Conservation (phyloP, 2,888 invertebrate species). For the Phalangium opilio region DNA sequence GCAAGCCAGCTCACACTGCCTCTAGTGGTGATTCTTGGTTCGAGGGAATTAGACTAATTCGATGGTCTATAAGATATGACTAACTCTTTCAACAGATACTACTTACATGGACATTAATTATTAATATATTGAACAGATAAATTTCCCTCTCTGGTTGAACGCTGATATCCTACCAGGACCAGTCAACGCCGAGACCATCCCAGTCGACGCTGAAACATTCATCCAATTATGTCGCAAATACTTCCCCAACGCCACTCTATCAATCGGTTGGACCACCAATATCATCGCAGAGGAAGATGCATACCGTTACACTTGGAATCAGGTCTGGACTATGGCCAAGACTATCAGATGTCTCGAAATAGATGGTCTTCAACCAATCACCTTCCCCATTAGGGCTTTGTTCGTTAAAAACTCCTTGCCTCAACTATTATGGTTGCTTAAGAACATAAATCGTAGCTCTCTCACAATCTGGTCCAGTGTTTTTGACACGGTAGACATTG, state of each 20-base stretch:
- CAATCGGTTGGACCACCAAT: conserved; percentile 71
- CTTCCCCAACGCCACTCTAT: conserved; percentile 50
- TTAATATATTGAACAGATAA: conserved; percentile 38
- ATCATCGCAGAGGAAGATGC: conserved; percentile 27
- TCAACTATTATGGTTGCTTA: conserved; percentile 44
- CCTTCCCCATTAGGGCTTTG: conserved; percentile 61
- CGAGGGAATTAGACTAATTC: too few species aligned
- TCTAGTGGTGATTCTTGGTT: too few species aligned
- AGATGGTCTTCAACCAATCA: conserved; percentile 48
- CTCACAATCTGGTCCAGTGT: conserved; percentile 64
- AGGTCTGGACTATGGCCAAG: conserved; percentile 53
- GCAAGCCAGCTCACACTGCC: too few species aligned
- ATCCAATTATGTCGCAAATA: conserved; percentile 40
- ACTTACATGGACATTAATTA: too few species aligned
- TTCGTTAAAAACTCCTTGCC: conserved; percentile 49
- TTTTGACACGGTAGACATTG: conserved; percentile 49
- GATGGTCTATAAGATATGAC: too few species aligned
- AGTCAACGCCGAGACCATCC: conserved; percentile 40
- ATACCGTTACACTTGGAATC: conserved; percentile 26
- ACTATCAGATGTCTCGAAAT: conserved; percentile 26
- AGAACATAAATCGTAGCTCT: conserved; percentile 41
- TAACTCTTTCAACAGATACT: too few species aligned
- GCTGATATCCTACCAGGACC: conserved; percentile 72
- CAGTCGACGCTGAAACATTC: conserved; percentile 50
- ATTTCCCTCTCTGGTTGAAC: conserved; percentile 67